A percentile compares a stretch with the other conserved stretches of the same genome.
These are phyloP conservation scores for Leucoraja ocellata DNA, from an alignment of 2,797 vertebrate genomes.

Conservation along the genomic window DNA sequence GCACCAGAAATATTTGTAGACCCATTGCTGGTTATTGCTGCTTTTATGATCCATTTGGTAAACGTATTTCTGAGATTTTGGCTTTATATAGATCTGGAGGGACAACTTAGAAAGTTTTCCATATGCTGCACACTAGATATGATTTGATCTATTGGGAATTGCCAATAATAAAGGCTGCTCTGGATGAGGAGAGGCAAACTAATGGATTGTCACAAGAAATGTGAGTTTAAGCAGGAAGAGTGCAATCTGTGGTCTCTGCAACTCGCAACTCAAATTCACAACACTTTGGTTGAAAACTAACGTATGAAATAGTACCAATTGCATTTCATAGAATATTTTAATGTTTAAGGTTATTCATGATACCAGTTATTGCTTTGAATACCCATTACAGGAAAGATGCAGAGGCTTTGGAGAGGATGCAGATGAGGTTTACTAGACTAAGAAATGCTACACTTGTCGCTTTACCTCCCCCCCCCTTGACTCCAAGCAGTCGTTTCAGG, in stretches of 20 bases:
- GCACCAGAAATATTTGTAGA: neutral
- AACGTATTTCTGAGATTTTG: neutral
- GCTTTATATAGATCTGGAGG: neutral
- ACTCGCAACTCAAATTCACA: neutral
- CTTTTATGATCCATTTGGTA: slow-evolving; percentile 10
- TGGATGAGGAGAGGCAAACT: neutral
- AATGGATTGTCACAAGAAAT: neutral
- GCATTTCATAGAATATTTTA: neutral
- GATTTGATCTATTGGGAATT: neutral
- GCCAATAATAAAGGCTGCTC: neutral
- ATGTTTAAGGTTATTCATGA: neutral
- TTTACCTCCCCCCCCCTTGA: no score
- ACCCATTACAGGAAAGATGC: no score
- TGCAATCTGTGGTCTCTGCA: neutral
- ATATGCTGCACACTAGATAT: neutral
- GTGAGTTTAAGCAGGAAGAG: neutral
- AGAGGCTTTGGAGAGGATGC: no score
- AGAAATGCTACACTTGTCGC: no score
- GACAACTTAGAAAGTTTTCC: neutral
- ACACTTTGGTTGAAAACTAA: neutral
- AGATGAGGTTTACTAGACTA: no score
- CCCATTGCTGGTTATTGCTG: neutral
- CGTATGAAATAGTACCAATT: neutral
- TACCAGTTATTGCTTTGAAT: neutral
- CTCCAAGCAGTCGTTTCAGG: no score